phyloP scores from a whole-genome alignment of 2,797 vertebrate species.

The Girardinus metallicus region DNA sequence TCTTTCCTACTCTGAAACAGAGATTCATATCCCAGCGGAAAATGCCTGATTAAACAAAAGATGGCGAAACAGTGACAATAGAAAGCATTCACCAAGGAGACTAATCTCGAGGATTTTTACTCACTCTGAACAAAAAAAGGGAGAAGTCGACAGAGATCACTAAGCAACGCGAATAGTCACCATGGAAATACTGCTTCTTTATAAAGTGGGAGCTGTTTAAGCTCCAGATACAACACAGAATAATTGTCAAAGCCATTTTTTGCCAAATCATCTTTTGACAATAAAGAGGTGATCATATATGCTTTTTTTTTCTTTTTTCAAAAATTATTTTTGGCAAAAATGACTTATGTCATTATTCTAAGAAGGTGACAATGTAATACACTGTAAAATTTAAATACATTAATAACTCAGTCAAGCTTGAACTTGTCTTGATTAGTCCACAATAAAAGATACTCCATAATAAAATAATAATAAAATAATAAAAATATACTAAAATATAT shows the following conservation, averaged over 20 bases:
- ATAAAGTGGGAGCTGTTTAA: slow-evolving; percentile 45
- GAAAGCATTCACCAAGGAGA: slow-evolving; percentile 55
- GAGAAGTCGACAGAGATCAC: slow-evolving; percentile 45
- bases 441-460: neutral
- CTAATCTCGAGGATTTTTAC: slow-evolving; percentile 63
- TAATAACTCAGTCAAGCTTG: neutral
- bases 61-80: slow-evolving; percentile 55
- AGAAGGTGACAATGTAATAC: slow-evolving; percentile 27
- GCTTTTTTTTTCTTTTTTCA: no score
- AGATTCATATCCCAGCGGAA: slow-evolving; percentile 59
- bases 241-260: no score
- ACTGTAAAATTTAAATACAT: neutral
- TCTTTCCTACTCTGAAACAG: slow-evolving; percentile 56
- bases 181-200: slow-evolving; percentile 55
- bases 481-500: neutral
- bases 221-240: slow-evolving; percentile 32
- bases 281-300: no score
- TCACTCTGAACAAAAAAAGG: slow-evolving; percentile 30
- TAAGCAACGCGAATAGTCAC: slow-evolving; percentile 54
- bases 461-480: no score
- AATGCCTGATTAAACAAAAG: slow-evolving; percentile 64
- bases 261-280: no score
- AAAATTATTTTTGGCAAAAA: no score
- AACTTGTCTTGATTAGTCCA: neutral
- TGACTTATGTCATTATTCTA: no score